Percentiles rank a stretch among this genome's conserved stretches.
Evolutionary conservation across 1,140 invertebrate genomes (phyloP).

Genomic region (Eupristina koningsbergeri): DNA sequence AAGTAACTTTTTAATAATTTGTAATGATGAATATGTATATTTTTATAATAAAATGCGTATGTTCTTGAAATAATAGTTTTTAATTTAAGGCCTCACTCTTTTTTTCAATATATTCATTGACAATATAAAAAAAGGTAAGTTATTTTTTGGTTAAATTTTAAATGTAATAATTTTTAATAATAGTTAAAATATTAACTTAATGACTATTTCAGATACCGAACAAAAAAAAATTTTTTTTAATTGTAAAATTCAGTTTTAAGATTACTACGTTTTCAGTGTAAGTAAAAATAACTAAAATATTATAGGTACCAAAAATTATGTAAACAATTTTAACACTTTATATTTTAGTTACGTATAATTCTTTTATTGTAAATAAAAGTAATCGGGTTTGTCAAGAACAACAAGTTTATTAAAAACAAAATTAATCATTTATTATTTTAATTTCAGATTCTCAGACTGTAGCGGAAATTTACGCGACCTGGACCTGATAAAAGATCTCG

Average conservation of each 20-base stretch:
- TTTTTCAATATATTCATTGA: not conserved
- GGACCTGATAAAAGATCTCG: not conserved
- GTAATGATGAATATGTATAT: not conserved
- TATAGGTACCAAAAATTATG: not conserved
- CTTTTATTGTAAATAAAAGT: not conserved
- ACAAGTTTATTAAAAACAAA: too few species aligned
- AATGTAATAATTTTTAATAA: not conserved
- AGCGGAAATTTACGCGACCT: not conserved
- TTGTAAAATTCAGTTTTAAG: not conserved
- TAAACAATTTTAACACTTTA: not conserved
- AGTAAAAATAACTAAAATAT: conserved; percentile 1
- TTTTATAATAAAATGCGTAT: not conserved
- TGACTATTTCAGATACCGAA: not conserved
- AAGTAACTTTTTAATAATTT: too few species aligned
- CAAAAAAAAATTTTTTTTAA: not conserved
- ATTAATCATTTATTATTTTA: conserved; percentile 20
- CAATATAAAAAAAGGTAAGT: conserved; percentile 19
- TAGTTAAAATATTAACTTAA: not conserved
- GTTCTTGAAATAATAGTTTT: not conserved
- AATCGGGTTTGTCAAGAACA: not conserved
- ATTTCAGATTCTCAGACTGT: not conserved
- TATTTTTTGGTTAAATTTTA: not conserved
- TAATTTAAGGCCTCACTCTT: not conserved
- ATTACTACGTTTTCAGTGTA: not conserved
- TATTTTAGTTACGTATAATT: not conserved